Base-by-base conservation (phyloP, 2,113 vertebrate genomes). In the Malurus alboscapulatus region DNA sequence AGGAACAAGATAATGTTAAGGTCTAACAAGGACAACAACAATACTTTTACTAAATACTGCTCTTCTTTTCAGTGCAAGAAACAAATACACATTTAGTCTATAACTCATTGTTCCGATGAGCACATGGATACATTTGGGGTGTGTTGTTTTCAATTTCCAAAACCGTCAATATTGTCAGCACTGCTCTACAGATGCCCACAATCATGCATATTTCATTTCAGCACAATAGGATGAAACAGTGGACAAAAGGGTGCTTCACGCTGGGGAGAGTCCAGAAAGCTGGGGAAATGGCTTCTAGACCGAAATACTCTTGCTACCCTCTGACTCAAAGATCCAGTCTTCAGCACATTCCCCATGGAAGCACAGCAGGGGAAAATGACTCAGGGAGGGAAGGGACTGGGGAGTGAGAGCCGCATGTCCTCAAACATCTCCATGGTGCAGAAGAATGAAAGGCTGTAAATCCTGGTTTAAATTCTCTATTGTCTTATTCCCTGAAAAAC, bases 1-100 rank as follows among this genome's bases (percentile, higher is more conserved):
- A 87, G 84, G 81, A 95, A 85, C 40, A 83, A 94, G 81, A 89
- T 92, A 82, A 89, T 8, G 4, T 3, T 59, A n/a, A 29, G 74
- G 74, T 86, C 62, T 71, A 85, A 38, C 65, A 91, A 87, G 81
- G 63, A 73, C 77, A 96, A 10, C 34, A 88, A 85, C 58, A 85
- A 53, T 54, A 65, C 58, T 84, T 85, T 84, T 85, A 58, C 50
- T 72, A 92, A 78, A 81, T 36, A 19, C 6, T n/a, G 13, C 55
- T 48, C 6, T 47, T 68, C 74, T 65, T 67, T 76, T 45, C 69
- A 72, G 20, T 19, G 29, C 32, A 21, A 91, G 53, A 82, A 96
- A 84, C 34, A 88, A 74, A 88, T 7, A 4, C 22, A 38, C 0
- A 3, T 32, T 19, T 36, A 87, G 21, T 40, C 27, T 45, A 4